phyloP scores from a whole-genome alignment of 2,113 vertebrate species.

The Vireo altiloquus region DNA sequence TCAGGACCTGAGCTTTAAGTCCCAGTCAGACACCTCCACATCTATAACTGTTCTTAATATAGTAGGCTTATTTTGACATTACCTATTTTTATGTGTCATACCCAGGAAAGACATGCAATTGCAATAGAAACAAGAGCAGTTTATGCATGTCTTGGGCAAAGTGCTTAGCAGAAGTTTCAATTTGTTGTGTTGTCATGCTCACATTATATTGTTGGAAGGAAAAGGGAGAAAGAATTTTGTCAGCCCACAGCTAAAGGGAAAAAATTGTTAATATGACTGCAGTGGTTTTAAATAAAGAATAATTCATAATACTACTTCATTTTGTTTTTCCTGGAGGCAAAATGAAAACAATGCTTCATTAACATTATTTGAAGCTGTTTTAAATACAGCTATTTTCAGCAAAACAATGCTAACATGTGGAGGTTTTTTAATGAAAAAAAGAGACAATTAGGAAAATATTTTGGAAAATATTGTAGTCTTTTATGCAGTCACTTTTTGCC shows the following conservation, averaged over 20 bases:
- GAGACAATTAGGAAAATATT: background rate
- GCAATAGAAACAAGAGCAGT: background rate
- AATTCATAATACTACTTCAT: background rate
- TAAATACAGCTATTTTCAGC: slow-evolving; percentile 18
- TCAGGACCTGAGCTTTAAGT: background rate
- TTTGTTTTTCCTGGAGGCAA: slow-evolving; percentile 6
- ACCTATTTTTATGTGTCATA: background rate
- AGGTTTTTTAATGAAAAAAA: background rate
- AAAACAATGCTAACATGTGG: background rate
- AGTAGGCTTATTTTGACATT: slow-evolving; percentile 17
- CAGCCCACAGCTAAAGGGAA: background rate
- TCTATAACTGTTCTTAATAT: background rate
- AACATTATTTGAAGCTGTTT: slow-evolving; percentile 49
- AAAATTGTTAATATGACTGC: background rate
- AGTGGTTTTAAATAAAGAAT: background rate
- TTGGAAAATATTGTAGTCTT: background rate
- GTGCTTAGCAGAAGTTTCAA: background rate
- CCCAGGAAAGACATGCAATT: background rate
- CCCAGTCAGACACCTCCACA: background rate
- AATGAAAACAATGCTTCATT: slow-evolving; percentile 44
- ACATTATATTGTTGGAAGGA: background rate
- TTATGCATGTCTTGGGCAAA: background rate
- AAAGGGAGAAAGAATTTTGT: background rate
- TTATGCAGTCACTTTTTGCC: background rate
- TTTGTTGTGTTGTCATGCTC: background rate